Percentiles rank a stretch among this genome's conserved stretches.
Conservation (phyloP, 2,888 invertebrate genomes). For the Andrena praecox region DNA sequence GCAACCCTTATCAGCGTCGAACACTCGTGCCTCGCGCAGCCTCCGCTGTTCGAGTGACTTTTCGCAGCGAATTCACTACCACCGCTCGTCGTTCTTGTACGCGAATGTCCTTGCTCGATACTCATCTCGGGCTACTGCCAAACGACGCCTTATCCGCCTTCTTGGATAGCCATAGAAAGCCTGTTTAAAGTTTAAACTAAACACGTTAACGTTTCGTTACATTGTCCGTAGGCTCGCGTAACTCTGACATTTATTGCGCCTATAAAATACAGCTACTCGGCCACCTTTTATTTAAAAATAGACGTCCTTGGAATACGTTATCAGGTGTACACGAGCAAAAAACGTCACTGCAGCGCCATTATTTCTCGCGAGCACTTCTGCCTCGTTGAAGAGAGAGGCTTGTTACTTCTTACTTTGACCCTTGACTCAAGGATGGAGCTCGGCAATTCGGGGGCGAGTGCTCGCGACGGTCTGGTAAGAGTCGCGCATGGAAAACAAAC, state of each 20-base stretch:
- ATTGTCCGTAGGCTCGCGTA: neutral
- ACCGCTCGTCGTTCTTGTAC: constrained; percentile 53
- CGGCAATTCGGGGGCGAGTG: neutral
- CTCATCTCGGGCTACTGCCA: constrained; percentile 53
- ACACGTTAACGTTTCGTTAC: neutral
- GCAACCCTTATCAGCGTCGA: constrained; percentile 80
- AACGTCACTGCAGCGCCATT: too few species aligned
- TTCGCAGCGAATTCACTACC: constrained; percentile 37
- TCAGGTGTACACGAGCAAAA: too few species aligned
- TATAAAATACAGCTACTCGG: too few species aligned
- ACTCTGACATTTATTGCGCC: too few species aligned
- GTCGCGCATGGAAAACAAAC: constrained; percentile 69
- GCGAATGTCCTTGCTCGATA: constrained; percentile 56
- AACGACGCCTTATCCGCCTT: constrained; percentile 32
- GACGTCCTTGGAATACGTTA: too few species aligned
- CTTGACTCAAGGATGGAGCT: neutral
- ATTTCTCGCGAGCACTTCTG: too few species aligned
- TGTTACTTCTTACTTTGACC: neutral
- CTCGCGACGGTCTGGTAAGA: constrained; percentile 28
- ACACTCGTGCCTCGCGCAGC: constrained; percentile 77
- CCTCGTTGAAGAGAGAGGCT: too few species aligned
- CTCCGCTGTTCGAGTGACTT: constrained; percentile 60
- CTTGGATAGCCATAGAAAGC: constrained; percentile 2
- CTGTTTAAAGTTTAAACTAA: constrained; percentile 1
- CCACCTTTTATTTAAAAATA: too few species aligned